Conservation (phyloP, 2,113 vertebrate genomes). For the Toxotes chatareus region DNA sequence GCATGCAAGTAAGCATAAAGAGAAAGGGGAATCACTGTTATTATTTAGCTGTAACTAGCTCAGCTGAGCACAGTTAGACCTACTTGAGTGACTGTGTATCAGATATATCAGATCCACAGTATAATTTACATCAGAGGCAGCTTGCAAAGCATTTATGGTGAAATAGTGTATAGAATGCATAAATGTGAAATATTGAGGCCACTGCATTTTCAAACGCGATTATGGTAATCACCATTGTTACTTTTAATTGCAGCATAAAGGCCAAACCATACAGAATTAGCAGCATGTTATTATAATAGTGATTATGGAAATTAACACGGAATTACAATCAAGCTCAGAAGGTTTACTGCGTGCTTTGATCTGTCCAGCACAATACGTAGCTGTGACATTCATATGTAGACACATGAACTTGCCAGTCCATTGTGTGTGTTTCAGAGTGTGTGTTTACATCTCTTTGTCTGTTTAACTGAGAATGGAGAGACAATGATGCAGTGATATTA, state of each 20-base stretch:
- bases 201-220: slow-evolving; percentile 28
- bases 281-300: slow-evolving; percentile 31
- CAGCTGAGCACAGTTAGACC: background rate
- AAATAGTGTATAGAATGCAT: background rate
- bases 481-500: background rate
- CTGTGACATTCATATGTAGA: background rate
- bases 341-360: slow-evolving; percentile 24
- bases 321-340: slow-evolving; percentile 44
- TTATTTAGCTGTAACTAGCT: background rate
- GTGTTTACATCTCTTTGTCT: background rate
- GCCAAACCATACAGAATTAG: slow-evolving; percentile 50
- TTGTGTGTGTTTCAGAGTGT: background rate
- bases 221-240: slow-evolving; percentile 47
- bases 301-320: slow-evolving; percentile 48
- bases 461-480: background rate
- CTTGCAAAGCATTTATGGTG: background rate
- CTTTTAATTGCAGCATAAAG: slow-evolving; percentile 47
- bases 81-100: background rate
- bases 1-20: background rate
- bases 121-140: background rate
- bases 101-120: background rate
- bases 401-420: background rate
- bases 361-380: background rate
- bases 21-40: background rate
- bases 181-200: slow-evolving; percentile 16